These are phyloP conservation scores for Indri indri DNA, from an alignment of 2,113 vertebrate genomes.

Conservation along the genomic window DNA sequence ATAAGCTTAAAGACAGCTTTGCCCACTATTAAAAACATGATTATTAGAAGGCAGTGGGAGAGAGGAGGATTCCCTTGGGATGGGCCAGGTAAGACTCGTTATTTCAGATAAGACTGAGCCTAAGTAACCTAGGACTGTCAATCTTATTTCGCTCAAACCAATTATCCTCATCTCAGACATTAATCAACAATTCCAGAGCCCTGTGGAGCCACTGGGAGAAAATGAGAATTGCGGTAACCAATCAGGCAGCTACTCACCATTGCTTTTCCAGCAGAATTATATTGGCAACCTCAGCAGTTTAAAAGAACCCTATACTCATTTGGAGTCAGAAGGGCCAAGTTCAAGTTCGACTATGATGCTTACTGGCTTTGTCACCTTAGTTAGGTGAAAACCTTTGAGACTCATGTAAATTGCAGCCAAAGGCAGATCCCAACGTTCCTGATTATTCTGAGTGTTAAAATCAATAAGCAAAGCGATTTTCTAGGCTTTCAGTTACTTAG, in stretches of 20 bases:
- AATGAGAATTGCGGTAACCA: background rate
- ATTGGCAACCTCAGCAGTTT: background rate
- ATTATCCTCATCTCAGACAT: background rate
- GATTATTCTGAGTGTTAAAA: background rate
- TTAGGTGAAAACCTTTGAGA: background rate
- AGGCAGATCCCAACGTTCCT: background rate
- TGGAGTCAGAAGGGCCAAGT: background rate
- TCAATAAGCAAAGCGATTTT: background rate
- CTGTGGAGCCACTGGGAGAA: background rate
- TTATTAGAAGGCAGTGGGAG: background rate
- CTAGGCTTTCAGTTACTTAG: background rate
- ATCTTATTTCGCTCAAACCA: background rate
- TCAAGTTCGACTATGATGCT: background rate
- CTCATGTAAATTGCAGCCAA: background rate
- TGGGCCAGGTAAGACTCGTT: background rate
- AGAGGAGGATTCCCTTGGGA: background rate
- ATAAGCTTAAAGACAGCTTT: constrained; percentile 62
- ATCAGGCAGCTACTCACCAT: background rate
- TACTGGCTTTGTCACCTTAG: background rate
- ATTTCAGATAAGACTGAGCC: background rate
- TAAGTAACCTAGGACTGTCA: background rate
- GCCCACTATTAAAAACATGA: constrained; percentile 1
- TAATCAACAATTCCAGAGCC: background rate
- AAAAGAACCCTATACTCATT: background rate
- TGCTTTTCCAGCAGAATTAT: background rate